Conservation (phyloP, 2,888 invertebrate species). For the Busseola fusca region DNA sequence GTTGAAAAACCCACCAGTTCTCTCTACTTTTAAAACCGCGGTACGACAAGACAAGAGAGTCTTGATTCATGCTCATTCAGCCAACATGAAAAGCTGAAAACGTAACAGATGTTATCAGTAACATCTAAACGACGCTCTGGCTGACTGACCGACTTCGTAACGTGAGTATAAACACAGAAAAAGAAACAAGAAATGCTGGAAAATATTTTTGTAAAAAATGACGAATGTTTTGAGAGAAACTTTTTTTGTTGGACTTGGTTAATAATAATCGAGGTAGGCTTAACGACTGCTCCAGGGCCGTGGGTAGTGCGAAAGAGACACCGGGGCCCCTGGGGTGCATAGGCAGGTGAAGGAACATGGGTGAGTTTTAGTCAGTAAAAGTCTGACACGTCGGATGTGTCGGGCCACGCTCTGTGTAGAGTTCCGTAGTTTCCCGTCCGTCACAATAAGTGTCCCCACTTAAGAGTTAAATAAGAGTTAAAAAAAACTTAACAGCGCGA, state of each 20-base stretch:
- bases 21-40: neutral
- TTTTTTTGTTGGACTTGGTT: neutral
- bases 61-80: conserved; percentile 58
- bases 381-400: no score
- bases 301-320: no score
- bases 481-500: no score
- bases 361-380: no score
- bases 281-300: no score
- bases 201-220: neutral
- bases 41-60: conserved; percentile 26
- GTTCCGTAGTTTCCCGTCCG: no score
- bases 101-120: conserved; percentile 56
- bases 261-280: neutral
- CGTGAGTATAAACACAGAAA: conserved; percentile 21
- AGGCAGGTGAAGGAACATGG: no score
- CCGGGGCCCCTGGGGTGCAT: no score
- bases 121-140: conserved; percentile 43
- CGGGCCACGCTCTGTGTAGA: no score
- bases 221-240: neutral
- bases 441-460: no score
- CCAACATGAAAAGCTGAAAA: conserved; percentile 58
- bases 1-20: neutral
- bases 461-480: no score
- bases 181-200: neutral
- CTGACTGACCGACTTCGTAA: conserved; percentile 62